Base-by-base conservation (phyloP, 2,888 invertebrate genomes). In the Oscheius sp. region DNA sequence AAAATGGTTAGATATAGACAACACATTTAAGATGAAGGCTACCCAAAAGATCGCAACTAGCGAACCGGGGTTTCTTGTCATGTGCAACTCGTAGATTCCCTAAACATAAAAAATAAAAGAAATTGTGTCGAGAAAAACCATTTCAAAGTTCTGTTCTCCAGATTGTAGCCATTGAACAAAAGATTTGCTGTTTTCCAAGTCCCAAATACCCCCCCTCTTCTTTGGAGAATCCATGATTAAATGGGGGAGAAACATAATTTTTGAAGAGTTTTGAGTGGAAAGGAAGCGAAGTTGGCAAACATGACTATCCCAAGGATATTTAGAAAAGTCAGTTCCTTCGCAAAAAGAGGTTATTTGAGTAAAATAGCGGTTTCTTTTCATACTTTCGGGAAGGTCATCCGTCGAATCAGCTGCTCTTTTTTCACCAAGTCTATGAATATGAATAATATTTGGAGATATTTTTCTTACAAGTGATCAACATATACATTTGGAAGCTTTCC, bases 211-310 rank as follows among this genome's bases (percentile, higher is more conserved):
- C 8, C 61, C 31, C 2, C 8, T 25, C 10, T 20, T 42, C 8
- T 2, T 12, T 1, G 31, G 10, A 5, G 45, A 4, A 29, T 61
- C 61, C 3, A 70, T 69, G 50, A 72, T 70, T n/a, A n/a, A n/a
- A 67, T 75, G 75, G 12, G 75, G 75, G 46, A 72, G 71, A 17
- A 75, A 46, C 1, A 72, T 57, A 17, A 75, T 31, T 39, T 69
- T 65, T 4, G 75, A 72, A 20, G 75, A 69, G 34, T 75, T 75
- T 31, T 45, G 53, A 8, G 48, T 63, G 1, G 72, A 72, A 12
- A 70, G 70, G 45, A 72, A 72, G 10, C 66, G 55, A n/a, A 75
- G 39, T 42, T 72, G 69, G 39, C 72, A 69, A 1, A 57, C 15
- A 52, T 72, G 72, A 53, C 27, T 27, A 48, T 75, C 75, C 29